Evolutionary conservation across 2,888 invertebrate genomes (phyloP), one percentile per base, ranked within the genome.

Genomic region (Drosophila quinaria): DNA sequence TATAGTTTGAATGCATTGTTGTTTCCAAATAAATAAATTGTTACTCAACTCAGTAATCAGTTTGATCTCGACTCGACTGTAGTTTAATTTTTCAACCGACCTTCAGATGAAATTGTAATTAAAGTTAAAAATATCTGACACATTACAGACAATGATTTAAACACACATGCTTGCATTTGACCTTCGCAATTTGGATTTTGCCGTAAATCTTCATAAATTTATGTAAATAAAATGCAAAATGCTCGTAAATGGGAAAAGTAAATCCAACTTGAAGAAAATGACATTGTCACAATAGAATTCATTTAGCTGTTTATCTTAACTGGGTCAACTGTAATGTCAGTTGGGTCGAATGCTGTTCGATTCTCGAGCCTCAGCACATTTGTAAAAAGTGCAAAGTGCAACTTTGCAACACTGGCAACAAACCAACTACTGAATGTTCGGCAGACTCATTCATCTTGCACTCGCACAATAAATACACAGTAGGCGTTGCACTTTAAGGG

Each of bases 151-250:
- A 13, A 8, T 3, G 44, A 29, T 10, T 1, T 33, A 3, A 22
- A 35, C n/a, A 1, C 33, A 46, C 11, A 15, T 33, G 9, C 8
- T 15, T 13, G 10, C 11, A 56, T 44, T 46, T 25, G 22, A 33
- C 19, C 44, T 55, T 55, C n/a, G 19, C 13, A 10, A 75, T 70
- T 75, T 74, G 60, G 67, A 61, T 61, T 51, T 55, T 54, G 58
- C 29, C 46, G 25, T 41, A 61, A 35, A 46, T 46, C 49, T 54
- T 37, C 8, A 17, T 41, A 52, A 55, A 58, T 69, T 56, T 60
- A 72, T 70, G 55, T 31, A 61, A 74, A 68, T 41, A 22, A 17
- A 37, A 63, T 58, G 19, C 52, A 22, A 49, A 59, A 70, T 55
- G 46, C 37, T 39, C 19, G 19, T 46, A 62, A 70, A 61, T 70